These are phyloP conservation scores for Synanthedon tipuliformis DNA, from an alignment of 2,888 invertebrate genomes.

Conservation along the genomic window DNA sequence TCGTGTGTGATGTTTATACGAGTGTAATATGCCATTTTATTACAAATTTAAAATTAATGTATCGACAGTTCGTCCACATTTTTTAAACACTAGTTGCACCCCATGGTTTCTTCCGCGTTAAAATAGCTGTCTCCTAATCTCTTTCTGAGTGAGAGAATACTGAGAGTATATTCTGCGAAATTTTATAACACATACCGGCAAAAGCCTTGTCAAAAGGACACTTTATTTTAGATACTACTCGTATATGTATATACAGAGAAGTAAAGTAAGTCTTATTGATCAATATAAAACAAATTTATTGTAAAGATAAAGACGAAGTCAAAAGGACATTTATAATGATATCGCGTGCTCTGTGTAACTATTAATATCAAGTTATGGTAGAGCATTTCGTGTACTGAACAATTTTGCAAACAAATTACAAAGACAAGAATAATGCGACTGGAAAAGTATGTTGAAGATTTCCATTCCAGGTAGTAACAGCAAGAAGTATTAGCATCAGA, in stretches of 20 bases:
- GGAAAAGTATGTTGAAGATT: too few relatives aligned
- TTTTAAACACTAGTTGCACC: too few relatives aligned
- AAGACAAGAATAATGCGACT: not conserved
- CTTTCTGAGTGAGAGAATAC: too few relatives aligned
- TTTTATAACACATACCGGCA: too few relatives aligned
- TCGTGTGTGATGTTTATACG: not conserved
- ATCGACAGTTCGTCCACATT: not conserved
- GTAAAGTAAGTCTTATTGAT: not conserved
- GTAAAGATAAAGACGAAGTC: conserved; percentile 1
- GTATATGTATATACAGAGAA: too few relatives aligned
- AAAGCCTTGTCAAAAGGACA: too few relatives aligned
- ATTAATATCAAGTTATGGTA: conserved; percentile 10
- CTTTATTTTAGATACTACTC: too few relatives aligned
- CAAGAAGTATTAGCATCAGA: too few relatives aligned
- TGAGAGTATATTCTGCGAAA: too few relatives aligned
- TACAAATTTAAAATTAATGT: not conserved
- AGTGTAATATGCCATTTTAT: not conserved
- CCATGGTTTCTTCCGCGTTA: too few relatives aligned
- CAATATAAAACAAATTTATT: conserved; percentile 1
- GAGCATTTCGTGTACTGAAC: conserved; percentile 20
- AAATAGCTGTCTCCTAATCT: too few relatives aligned
- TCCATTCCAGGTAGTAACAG: too few relatives aligned
- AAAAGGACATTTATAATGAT: conserved; percentile 18
- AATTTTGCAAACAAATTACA: conserved; percentile 17
- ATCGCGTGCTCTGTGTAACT: conserved; percentile 28